Base-by-base conservation (phyloP, 2,113 vertebrate species). In the Tragelaphus imberbis region DNA sequence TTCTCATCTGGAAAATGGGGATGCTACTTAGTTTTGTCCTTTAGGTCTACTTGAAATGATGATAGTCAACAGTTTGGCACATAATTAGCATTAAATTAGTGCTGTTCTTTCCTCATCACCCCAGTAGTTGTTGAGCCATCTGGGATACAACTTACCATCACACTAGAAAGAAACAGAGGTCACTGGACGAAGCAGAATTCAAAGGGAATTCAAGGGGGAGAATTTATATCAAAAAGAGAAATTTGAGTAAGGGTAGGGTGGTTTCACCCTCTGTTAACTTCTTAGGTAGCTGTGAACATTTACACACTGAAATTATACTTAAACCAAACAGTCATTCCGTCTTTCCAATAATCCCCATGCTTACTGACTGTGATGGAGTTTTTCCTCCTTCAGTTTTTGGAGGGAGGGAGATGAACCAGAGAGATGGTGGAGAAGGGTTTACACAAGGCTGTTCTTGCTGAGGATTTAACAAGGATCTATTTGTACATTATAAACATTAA, bases 401-500 rank as follows among this genome's bases (percentile, higher is more conserved):
- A 15, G n/a, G 28, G 68, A 51, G 13, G 65, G 49, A 19, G 40
- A 17, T 17, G 13, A 56, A 68, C 33, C 33, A 28, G n/a, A 90
- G 87, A 82, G 30, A n/a, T 7, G 71, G 82, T 56, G 27, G 40
- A 44, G 33, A 40, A 25, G 61, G 40, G 23, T 97, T 97, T 92
- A 79, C 25, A 85, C 0, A 96, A 96, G 80, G 19, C 53, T 27
- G 0, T 77, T 95, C 93, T 94, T 87, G 5, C 90, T 65, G 81
- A 95, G 88, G 79, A 96, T 97, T 51, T 90, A 96, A 97, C 49
- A 28, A 85, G 91, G 59, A 4, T 81, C 97, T 94, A 61, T 90
- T 95, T 93, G 91, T 82, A 81, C 36, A 95, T 90, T 94, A 90
- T 53, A 97, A 98, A 97, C 44, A 91, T 51, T 55, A 19, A 92